Evolutionary conservation across 2,888 invertebrate species (phyloP).

Genomic region (Epinotia ramella): DNA sequence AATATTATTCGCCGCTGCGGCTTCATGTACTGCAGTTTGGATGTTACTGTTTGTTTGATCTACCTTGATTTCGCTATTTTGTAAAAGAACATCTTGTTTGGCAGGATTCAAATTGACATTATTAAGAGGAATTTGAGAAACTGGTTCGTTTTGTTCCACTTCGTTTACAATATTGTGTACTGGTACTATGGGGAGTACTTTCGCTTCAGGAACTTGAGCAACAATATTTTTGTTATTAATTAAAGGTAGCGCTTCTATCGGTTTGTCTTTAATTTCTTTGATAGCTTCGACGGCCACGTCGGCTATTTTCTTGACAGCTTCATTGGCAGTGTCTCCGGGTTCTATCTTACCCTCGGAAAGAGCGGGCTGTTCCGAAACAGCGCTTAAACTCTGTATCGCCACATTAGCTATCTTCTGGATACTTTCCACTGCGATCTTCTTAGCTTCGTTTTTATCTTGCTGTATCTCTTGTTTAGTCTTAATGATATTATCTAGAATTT

Average conservation of each 20-base stretch:
- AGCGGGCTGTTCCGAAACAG: constrained; percentile 71
- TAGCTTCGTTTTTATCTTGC: constrained; percentile 78
- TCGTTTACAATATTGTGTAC: constrained; percentile 20
- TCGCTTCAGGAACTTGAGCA: constrained; percentile 29
- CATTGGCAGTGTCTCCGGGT: constrained; percentile 41
- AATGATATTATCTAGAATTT: constrained; percentile 86
- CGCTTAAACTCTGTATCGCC: constrained; percentile 77
- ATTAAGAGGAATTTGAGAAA: constrained; percentile 26
- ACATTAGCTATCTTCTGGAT: constrained; percentile 81
- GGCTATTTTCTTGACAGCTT: constrained; percentile 55
- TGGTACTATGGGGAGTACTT: constrained; percentile 29
- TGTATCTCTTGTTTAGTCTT: constrained; percentile 82
- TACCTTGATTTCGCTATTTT: not conserved
- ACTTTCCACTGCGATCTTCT: constrained; percentile 81
- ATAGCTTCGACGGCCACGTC: constrained; percentile 49
- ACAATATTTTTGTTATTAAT: not conserved
- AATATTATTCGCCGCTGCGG: not conserved
- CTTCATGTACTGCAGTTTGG: constrained; percentile 25
- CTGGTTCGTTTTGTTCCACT: constrained; percentile 18
- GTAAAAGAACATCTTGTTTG: constrained; percentile 7
- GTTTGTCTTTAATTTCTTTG: constrained; percentile 46
- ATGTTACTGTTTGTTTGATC: constrained; percentile 16
- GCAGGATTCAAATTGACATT: constrained; percentile 18
- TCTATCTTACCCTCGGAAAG: constrained; percentile 42
- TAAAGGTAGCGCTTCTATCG: constrained; percentile 53